Evolutionary conservation across 92 coral and sea anemone genomes (phyloP), one percentile per base, ranked within the genome.

Genomic region (Palythoa caribaeorum): DNA sequence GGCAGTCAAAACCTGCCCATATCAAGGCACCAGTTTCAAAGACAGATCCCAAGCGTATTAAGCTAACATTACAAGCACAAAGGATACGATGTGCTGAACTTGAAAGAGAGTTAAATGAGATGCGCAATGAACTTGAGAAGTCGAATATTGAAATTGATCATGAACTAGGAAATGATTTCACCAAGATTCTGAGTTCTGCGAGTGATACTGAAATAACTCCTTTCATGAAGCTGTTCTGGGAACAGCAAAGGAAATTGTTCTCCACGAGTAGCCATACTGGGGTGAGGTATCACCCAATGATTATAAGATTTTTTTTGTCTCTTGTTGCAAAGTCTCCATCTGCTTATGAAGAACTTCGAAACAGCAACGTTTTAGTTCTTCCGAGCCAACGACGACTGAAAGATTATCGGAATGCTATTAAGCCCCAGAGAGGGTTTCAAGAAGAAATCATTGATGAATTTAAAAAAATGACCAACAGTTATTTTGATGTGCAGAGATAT

Each of bases 321-420:
- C 86, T 91, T 44, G 92, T 88, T 73, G 87, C 90, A 16, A 91
- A 94, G 76, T 78, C 90, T 84, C 91, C 96, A 15, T 91, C 96
- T 3, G 87, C 89, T 63, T 91, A 94, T 73, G 92, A 90, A 78
- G 96, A 94, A 70, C 88, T 94, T 0, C 20, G 90, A 65, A 85
- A 91, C 55, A 91, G 96, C 63, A 80, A 72, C 38, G 72, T 90
- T 55, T 83, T 89, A 19, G 92, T 94, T 36, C 89, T 91, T 54
- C 91, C 93, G 44, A 91, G 92, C 79, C 92, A 93, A 52, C 76
- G 92, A 21, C 66, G 28, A 28, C 0, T 28, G 28, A 28, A 28
- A 28, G 28, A 28, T 28, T 28, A 28, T 28, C 28, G 28, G 92
- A 37, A 91, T 74, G 87, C 84, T 38, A 83, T 88, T 12, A 88